phyloP scores from a whole-genome alignment of 2,113 vertebrate genomes.

The Callipepla californica region DNA sequence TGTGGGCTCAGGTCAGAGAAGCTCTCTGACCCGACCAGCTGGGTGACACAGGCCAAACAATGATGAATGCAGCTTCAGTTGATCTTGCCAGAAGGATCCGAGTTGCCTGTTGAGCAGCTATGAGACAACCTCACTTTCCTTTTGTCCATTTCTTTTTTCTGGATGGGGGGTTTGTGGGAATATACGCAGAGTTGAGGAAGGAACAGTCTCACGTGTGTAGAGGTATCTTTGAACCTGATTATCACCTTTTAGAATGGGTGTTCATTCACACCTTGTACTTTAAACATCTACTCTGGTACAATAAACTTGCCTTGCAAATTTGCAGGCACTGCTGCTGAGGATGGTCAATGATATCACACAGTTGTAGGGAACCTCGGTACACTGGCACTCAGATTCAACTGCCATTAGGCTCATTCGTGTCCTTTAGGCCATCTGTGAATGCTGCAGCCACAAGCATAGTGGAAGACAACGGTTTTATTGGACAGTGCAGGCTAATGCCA shows the following conservation, averaged over 20 bases:
- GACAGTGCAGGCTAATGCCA: not conserved
- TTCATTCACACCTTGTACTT: not conserved
- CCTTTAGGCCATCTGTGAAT: not conserved
- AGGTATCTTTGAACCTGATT: not conserved
- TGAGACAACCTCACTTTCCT: not conserved
- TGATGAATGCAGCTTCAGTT: slow-evolving; percentile 65
- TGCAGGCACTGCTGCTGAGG: not conserved
- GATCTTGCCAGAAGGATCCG: slow-evolving; percentile 60
- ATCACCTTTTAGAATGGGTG: not conserved
- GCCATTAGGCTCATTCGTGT: not conserved
- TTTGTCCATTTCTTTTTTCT: not conserved
- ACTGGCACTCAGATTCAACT: not conserved
- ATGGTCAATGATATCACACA: not conserved
- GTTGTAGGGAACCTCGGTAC: not conserved
- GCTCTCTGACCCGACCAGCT: slow-evolving; percentile 63
- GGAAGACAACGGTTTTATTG: not conserved
- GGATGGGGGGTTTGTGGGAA: not conserved
- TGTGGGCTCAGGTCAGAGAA: slow-evolving; percentile 46
- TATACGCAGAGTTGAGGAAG: not conserved
- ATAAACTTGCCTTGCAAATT: not conserved
- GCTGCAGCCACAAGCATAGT: fast-evolving
- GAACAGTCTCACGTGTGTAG: not conserved
- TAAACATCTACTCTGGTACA: not conserved
- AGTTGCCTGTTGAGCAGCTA: slow-evolving; percentile 34
- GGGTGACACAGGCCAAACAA: slow-evolving; percentile 69